Base-by-base conservation (phyloP, 2,888 invertebrate species). In the Chironomus tentans region DNA sequence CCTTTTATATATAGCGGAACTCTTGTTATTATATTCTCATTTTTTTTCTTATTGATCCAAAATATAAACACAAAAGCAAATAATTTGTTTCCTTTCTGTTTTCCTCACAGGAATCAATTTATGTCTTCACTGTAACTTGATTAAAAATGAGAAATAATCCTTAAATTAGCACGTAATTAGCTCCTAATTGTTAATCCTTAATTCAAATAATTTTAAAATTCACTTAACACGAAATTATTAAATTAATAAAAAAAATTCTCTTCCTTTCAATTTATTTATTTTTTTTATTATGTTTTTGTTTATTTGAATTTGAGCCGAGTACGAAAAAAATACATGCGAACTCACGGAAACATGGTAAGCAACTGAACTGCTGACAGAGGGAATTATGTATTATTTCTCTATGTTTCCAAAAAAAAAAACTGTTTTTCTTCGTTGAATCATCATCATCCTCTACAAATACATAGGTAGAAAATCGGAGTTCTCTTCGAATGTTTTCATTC, bases 341-440 rank as follows among this genome's bases (percentile, higher is more conserved):
- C 74, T 74, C 47, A 68, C 68, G 65, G 65, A 74, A 48, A 48
- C 48, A 68, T 68, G 68, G 74, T 47, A 74, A 74, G 74, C 74
- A 74, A 74, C 74, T 74, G 68, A 61, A 38, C 72, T 56, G 56
- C 12, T 24, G 65, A 65, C 22, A 22, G 22, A 65, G 62, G 62
- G 74, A 28, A 46, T 74, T 74, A 28, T 62, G 38, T 62, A 74
- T 74, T 68, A 74, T 74, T 74, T 72, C 22, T 68, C 47, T 68
- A 72, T 72, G 62, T 62, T 72, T 62, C 61, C 56, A 56, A 56
- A 65, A 65, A 28, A 24, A 62, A 65, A 65, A 74, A 74, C 74
- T 68, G 74, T 74, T 74, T 68, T 74, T 74, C 68, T 62, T 65
- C 62, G 72, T 62, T 72, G 72, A 72, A 72, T 72, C 72, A 72